Conservation (phyloP, 2,797 vertebrate species). For the Anguilla marmorata region DNA sequence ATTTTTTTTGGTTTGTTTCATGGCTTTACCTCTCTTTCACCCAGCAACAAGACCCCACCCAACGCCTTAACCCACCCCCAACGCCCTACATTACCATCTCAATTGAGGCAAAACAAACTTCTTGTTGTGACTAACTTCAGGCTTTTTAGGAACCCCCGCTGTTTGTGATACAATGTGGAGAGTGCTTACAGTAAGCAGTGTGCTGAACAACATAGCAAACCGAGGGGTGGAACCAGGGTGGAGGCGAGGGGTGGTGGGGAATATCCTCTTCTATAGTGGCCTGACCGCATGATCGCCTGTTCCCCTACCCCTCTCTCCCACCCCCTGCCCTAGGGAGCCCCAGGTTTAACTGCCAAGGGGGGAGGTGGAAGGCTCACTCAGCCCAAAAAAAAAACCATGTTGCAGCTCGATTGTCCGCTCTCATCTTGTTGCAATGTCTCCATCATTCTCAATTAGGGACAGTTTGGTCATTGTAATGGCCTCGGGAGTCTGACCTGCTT, state of each 20-base stretch:
- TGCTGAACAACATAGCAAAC: constrained; percentile 67
- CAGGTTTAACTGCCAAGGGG: constrained; percentile 71
- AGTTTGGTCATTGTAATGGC: constrained; percentile 77
- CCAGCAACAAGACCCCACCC: constrained; percentile 69
- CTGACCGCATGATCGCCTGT: constrained; percentile 70
- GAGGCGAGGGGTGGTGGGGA: constrained; percentile 44
- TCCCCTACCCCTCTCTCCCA: constrained; percentile 52
- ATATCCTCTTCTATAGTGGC: constrained; percentile 71
- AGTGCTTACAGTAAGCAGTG: constrained; percentile 68
- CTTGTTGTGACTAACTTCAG: constrained; percentile 71
- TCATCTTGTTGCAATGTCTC: constrained; percentile 85
- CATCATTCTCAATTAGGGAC: constrained; percentile 83
- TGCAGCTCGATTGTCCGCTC: constrained; percentile 80
- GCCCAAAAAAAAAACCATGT: constrained; percentile 66
- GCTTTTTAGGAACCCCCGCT: constrained; percentile 69
- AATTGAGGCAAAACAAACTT: constrained; percentile 67
- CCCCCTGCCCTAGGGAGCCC: constrained; percentile 59
- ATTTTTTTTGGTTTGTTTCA: neutral
- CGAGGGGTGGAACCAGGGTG: constrained; percentile 55
- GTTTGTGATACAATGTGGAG: constrained; percentile 67
- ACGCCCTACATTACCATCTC: constrained; percentile 59
- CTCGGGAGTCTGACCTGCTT: constrained; percentile 87
- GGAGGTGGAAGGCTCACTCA: constrained; percentile 67
- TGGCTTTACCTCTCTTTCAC: constrained; percentile 73
- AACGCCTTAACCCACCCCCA: neutral